Evolutionary conservation across 2,888 invertebrate species (phyloP).

Genomic region (Heterodera filipjevi): DNA sequence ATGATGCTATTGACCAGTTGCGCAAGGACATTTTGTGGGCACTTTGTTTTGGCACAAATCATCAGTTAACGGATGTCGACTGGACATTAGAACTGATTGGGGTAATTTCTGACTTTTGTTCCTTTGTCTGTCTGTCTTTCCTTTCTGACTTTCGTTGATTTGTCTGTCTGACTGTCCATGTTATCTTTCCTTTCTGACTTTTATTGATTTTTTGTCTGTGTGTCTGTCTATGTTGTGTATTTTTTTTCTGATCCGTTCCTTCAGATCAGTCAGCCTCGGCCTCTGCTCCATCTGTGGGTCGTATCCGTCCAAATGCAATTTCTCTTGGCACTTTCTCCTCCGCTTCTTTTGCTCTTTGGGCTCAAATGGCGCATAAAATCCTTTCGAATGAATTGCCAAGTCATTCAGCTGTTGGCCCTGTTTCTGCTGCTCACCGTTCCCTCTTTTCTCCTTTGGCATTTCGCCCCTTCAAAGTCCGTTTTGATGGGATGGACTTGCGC

Average conservation of each 20-base stretch:
- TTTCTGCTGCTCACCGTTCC: not conserved
- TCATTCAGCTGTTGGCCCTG: not conserved
- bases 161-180: no score
- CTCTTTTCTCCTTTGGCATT: not conserved
- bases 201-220: no score
- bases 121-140: no score
- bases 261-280: not conserved
- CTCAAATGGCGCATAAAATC: not conserved
- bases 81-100: slow-evolving; percentile 7
- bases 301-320: slow-evolving; percentile 21
- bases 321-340: not conserved
- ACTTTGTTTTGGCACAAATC: not conserved
- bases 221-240: no score
- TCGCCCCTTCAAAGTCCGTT: not conserved
- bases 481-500: not conserved
- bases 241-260: no score
- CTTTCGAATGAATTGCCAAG: not conserved
- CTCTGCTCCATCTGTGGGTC: slow-evolving; percentile 22
- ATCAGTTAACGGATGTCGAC: not conserved
- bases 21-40: not conserved
- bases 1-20: not conserved
- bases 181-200: no score
- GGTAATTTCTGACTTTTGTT: not conserved
- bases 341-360: not conserved
- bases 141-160: no score